Evolutionary conservation across 2,113 vertebrate species (phyloP), one percentile per base, ranked within the genome.

Genomic region (Sula dactylatra): DNA sequence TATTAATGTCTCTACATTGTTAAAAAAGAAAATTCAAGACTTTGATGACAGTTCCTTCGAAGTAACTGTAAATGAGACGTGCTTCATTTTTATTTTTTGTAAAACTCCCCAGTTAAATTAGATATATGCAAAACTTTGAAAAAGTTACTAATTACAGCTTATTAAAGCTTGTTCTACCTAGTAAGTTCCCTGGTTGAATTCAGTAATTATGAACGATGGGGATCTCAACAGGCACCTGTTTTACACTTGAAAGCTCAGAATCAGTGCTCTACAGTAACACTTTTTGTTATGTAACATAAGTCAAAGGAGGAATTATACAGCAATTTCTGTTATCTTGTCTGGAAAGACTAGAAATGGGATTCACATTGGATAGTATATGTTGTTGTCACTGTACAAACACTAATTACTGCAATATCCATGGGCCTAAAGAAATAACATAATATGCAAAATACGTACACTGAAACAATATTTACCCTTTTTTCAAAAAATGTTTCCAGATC

Each of bases 191-290:
- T 76, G 78, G 15, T 86, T 54, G 70, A 96, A 94, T 86, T 86
- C 67, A 94, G 38, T 66, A 95, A 94, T 94, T 94, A 94, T 34
- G 81, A 96, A 90, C 0, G 6, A 94, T 95, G 59, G 20, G 20
- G 40, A 94, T 95, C 90, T 82, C 70, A 91, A 79, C 22, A 97
- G 93, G 47, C 67, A 95, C 40, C 73, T 89, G 17, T 83, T 97
- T 96, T 94, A 94, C 61, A 95, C 69, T 93, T 94, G 65, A 96
- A 97, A 96, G 74, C 40, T 79, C 45, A 64, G 73, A 91, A 89
- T 79, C 94, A 71, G 17, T 92, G 71, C 45, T 85, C 22, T 72
- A 79, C 16, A 64, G 49, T 85, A 85, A 93, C 47, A 88, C 10
- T 85, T 84, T 47, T 1, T 58, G 49, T 62, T 89, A 42, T 8